Percentiles rank a stretch among this genome's conserved stretches.
These are phyloP conservation scores for Phalangium opilio DNA, from an alignment of 2,888 invertebrate species.

Conservation along the genomic window DNA sequence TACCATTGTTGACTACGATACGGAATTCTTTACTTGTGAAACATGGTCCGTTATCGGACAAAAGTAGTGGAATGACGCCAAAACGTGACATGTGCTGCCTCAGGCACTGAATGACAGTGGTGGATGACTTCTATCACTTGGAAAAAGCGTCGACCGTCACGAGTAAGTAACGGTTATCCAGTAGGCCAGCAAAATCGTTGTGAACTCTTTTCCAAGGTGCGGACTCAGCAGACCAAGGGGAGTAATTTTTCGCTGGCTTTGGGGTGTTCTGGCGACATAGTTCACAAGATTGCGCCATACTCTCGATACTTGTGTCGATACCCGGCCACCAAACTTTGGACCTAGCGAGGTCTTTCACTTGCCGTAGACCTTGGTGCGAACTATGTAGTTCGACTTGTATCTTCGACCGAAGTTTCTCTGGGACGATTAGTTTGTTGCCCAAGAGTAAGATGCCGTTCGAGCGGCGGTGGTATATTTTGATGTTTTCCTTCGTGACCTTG, in stretches of 20 bases:
- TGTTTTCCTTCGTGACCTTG: too few relatives aligned
- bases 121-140: too few relatives aligned
- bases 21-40: not conserved
- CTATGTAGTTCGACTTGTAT: constrained; percentile 22
- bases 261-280: not conserved
- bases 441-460: constrained; percentile 20
- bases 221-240: not conserved
- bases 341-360: constrained; percentile 2
- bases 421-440: constrained; percentile 22
- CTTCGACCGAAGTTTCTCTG: constrained; percentile 14
- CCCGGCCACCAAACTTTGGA: not conserved
- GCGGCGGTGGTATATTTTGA: too few relatives aligned
- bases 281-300: not conserved
- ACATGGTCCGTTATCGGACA: too few relatives aligned
- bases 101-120: too few relatives aligned
- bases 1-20: not conserved
- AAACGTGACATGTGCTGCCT: too few relatives aligned
- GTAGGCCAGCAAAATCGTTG: too few relatives aligned
- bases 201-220: not conserved
- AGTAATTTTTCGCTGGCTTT: not conserved
- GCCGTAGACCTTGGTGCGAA: constrained; percentile 23
- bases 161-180: too few relatives aligned
- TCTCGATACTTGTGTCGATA: not conserved
- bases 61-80: too few relatives aligned
- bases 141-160: too few relatives aligned